phyloP scores from a whole-genome alignment of 2,888 invertebrate species.

The Phortica magna region DNA sequence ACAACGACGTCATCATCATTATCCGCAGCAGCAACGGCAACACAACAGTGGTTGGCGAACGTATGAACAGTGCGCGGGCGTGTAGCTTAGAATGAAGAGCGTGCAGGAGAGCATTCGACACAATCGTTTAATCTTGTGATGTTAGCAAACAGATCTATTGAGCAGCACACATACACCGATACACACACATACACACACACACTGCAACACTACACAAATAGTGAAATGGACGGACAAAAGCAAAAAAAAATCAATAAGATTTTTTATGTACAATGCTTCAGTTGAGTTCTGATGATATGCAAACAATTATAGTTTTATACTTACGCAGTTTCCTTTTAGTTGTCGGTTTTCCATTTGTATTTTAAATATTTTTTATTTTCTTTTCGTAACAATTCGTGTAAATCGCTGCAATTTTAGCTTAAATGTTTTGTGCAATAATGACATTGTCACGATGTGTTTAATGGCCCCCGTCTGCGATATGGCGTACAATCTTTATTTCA shows the following conservation, averaged over 20 bases:
- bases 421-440: slow-evolving; percentile 31
- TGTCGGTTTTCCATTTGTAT: slow-evolving; percentile 36
- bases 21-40: slow-evolving; percentile 14
- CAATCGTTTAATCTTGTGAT: neutral
- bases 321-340: slow-evolving; percentile 1
- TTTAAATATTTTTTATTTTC: slow-evolving; percentile 23
- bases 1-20: neutral
- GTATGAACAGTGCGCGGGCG: neutral
- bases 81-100: neutral
- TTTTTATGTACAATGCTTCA: slow-evolving; percentile 1
- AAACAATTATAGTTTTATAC: no score
- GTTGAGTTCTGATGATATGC: neutral
- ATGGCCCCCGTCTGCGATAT: slow-evolving; percentile 25
- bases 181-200: slow-evolving; percentile 14
- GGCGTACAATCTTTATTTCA: neutral
- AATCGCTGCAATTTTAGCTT: neutral
- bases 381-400: neutral
- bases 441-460: neutral
- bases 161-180: slow-evolving; percentile 28
- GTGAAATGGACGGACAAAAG: no score
- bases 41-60: slow-evolving; percentile 50
- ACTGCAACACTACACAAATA: slow-evolving; percentile 19
- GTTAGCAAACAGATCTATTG: slow-evolving; percentile 39
- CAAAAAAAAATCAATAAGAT: no score
- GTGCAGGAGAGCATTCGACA: slow-evolving; percentile 23